phyloP scores from a whole-genome alignment of 2,797 vertebrate species.

The Smutsia temminckii region DNA sequence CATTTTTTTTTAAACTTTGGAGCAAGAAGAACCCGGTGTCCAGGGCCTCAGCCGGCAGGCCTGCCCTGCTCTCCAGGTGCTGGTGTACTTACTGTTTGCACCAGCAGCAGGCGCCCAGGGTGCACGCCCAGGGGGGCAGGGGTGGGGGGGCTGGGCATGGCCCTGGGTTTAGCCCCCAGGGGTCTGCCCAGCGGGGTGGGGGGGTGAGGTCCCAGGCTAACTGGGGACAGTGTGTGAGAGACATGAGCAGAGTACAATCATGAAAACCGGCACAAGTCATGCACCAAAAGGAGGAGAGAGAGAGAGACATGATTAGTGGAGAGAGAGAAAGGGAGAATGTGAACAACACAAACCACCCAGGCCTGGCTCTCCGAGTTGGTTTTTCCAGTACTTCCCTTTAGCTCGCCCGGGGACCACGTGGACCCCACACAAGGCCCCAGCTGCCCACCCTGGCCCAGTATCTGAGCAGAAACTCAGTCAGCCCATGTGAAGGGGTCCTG shows the following conservation, averaged over 20 bases:
- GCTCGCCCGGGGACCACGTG: neutral
- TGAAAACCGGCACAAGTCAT: conserved; percentile 83
- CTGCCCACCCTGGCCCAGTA: neutral
- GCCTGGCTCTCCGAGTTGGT: conserved; percentile 44
- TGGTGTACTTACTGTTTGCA: conserved; percentile 87
- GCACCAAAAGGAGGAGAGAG: conserved; percentile 83
- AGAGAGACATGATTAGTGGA: conserved; percentile 80
- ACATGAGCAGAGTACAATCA: conserved; percentile 83
- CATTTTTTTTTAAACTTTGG: conserved; percentile 83
- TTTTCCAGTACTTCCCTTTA: neutral
- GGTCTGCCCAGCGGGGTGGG: conserved; percentile 81
- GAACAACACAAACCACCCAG: conserved; percentile 84
- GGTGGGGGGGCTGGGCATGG: conserved; percentile 77
- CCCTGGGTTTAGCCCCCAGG: conserved; percentile 81
- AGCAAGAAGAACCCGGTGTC: conserved; percentile 77
- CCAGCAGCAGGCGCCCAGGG: conserved; percentile 82
- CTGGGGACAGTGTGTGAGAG: conserved; percentile 86
- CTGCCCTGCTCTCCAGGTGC: conserved; percentile 70
- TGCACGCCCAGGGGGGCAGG: conserved; percentile 63
- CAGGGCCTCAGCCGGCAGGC: conserved; percentile 75
- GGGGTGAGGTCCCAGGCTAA: conserved; percentile 82
- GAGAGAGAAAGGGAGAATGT: conserved; percentile 82
- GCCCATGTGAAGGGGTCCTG: neutral
- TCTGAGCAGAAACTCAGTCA: neutral
- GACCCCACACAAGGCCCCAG: neutral